Base-by-base conservation (phyloP, 30 jellyfish, hydroid and myxozoan species). In the Aurelia sp. region DNA sequence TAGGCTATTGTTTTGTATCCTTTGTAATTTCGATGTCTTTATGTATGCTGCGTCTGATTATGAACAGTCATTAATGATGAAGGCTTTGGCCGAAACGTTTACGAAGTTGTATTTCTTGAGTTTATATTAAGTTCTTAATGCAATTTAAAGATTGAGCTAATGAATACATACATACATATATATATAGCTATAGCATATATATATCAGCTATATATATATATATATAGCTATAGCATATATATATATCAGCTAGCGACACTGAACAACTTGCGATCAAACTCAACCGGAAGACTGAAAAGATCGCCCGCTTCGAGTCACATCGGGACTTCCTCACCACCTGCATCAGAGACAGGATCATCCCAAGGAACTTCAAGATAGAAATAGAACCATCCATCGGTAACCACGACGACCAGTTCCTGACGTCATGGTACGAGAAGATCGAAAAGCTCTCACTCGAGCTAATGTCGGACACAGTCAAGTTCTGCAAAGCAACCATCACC, bases 301-400 rank as follows among this genome's bases (percentile, higher is more conserved):
- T 66, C 12, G 76, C 76, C 53, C 40, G 81, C 17, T 70, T 33
- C 81, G 2, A 70, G 48, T 70, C 81, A 5, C 81, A 70, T 19
- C 62, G 20, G 3, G 81, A 70, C 17, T 70, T 0, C 66, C 48
- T 70, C 22, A 2, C 27, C 19, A 40, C 62, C 11, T 70, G 81
- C 81, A 31, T 70, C 30, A 3, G 48, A 15, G 81, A 70, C 3
- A 11, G 33, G 53, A 18, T 37, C 18, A 47, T 70, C 33, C 33
- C 33, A 27, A 27, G 33, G 33, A 27, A 27, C 33, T 27, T 27
- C n/a, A 27, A 27, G 33, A 27, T 21, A 7, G 61, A 30, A 37
- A 3, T 70, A 35, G 81, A 70, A 15, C 66, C 81, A 8, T 70
- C 81, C 13, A 33, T 70, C 37, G 81, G 81, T 64, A 70, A 70